phyloP scores from a whole-genome alignment of 2,113 vertebrate genomes.

The Podocnemis expansa region DNA sequence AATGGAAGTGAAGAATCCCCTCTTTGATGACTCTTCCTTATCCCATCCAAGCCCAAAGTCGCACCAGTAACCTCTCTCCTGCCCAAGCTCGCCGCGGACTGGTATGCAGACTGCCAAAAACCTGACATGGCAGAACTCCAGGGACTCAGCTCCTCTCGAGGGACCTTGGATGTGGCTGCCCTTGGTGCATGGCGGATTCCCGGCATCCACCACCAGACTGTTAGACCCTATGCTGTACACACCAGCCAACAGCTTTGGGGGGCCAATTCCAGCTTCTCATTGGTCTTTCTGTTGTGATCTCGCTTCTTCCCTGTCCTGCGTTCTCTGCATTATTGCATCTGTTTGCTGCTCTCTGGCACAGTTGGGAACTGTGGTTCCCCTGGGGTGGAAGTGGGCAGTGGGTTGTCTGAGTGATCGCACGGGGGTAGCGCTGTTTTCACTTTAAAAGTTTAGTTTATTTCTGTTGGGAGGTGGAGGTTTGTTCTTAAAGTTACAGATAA shows the following conservation, averaged over 20 bases:
- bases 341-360: not conserved
- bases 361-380: fast-evolving
- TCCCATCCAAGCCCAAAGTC: slow-evolving; percentile 69
- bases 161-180: not conserved
- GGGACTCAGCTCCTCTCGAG: not conserved
- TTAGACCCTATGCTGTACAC: slow-evolving; percentile 59
- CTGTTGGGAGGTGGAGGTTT: not conserved
- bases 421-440: fast-evolving
- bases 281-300: slow-evolving; percentile 48
- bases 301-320: not conserved
- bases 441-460: not conserved
- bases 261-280: slow-evolving; percentile 52
- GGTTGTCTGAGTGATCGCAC: not conserved
- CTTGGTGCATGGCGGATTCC: not conserved
- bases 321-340: not conserved
- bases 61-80: slow-evolving; percentile 71
- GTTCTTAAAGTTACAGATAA: not conserved
- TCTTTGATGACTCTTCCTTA: slow-evolving; percentile 90
- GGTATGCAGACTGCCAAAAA: not conserved
- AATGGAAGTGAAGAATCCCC: slow-evolving; percentile 96
- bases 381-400: fast-evolving
- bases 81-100: slow-evolving; percentile 23
- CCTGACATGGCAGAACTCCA: fast-evolving
- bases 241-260: slow-evolving; percentile 47
- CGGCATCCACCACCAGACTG: slow-evolving; percentile 19